phyloP scores from a whole-genome alignment of 2,888 invertebrate genomes.

The Matsumyia berberina region DNA sequence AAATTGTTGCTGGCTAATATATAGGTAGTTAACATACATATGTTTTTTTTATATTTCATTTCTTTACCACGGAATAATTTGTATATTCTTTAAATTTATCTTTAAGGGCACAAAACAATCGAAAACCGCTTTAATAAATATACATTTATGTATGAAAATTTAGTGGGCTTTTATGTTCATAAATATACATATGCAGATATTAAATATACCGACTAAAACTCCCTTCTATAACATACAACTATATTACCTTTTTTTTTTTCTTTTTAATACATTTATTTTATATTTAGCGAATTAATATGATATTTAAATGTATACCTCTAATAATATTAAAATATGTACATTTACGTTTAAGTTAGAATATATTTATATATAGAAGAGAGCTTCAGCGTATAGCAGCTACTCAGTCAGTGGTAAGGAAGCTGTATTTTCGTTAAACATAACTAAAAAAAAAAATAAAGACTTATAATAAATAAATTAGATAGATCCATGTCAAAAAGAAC shows the following conservation, averaged over 20 bases:
- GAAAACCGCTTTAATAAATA: conserved; percentile 57
- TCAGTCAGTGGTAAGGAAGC: conserved; percentile 71
- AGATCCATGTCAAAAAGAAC: conserved; percentile 12
- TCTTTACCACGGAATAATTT: conserved; percentile 19
- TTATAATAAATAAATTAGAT: conserved; percentile 48
- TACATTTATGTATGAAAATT: conserved; percentile 43
- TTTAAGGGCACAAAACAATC: conserved; percentile 49
- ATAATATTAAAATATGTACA: conserved; percentile 68
- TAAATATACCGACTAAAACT: conserved; percentile 54
- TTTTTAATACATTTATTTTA: conserved; percentile 26
- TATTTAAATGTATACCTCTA: conserved; percentile 41
- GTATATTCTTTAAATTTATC: conserved; percentile 18
- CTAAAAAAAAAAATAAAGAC: conserved; percentile 16
- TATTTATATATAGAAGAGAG: conserved; percentile 53
- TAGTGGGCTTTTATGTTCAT: conserved; percentile 43
- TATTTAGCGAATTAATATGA: conserved; percentile 47
- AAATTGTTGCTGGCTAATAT: conserved; percentile 24
- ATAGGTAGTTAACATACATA: conserved; percentile 12
- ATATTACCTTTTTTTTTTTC: neutral
- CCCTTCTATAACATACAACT: conserved; percentile 40
- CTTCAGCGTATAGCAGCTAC: conserved; percentile 67
- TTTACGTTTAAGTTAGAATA: conserved; percentile 28
- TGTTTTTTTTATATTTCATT: conserved; percentile 12
- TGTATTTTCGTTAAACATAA: conserved; percentile 30
- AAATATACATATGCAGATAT: conserved; percentile 59